Percentiles rank a stretch among this genome's conserved stretches.
phyloP scores from a whole-genome alignment of 2,113 vertebrate species.

The Suricata suricatta region DNA sequence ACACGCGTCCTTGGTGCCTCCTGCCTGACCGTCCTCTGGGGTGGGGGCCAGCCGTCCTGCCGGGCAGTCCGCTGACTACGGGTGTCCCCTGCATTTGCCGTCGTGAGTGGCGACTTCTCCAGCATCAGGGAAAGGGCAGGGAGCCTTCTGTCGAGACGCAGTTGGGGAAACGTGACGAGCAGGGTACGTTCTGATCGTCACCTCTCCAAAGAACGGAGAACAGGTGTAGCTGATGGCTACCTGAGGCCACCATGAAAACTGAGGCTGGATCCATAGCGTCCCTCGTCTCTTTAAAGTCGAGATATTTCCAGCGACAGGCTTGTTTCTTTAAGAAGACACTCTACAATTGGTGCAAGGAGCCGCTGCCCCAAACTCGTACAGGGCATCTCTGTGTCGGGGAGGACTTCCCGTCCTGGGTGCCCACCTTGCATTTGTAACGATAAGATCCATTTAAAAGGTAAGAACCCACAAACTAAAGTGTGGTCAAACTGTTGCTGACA shows the following conservation, averaged over 20 bases:
- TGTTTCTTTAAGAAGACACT: not conserved
- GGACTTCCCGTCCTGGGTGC: not conserved
- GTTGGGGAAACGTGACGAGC: not conserved
- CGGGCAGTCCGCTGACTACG: too few species aligned
- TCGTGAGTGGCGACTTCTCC: not conserved
- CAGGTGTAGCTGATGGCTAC: not conserved
- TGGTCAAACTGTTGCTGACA: constrained; percentile 33
- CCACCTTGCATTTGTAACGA: not conserved
- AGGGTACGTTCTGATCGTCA: not conserved
- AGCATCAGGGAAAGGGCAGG: too few species aligned
- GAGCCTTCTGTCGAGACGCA: not conserved
- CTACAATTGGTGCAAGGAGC: not conserved
- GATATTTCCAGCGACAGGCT: not conserved
- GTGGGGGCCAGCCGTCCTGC: too few species aligned
- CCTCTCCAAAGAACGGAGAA: not conserved
- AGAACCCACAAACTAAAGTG: constrained; percentile 30
- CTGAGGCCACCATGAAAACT: not conserved
- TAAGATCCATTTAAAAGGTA: constrained; percentile 49
- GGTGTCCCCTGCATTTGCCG: not conserved
- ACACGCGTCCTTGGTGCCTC: too few species aligned
- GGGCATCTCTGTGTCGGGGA: not conserved
- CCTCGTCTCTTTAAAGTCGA: not conserved
- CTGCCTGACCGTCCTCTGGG: accelerated
- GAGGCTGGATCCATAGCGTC: accelerated
- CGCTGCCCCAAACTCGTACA: too few species aligned